phyloP scores from a whole-genome alignment of 2,888 invertebrate genomes.

The Melinopterus prodromus region DNA sequence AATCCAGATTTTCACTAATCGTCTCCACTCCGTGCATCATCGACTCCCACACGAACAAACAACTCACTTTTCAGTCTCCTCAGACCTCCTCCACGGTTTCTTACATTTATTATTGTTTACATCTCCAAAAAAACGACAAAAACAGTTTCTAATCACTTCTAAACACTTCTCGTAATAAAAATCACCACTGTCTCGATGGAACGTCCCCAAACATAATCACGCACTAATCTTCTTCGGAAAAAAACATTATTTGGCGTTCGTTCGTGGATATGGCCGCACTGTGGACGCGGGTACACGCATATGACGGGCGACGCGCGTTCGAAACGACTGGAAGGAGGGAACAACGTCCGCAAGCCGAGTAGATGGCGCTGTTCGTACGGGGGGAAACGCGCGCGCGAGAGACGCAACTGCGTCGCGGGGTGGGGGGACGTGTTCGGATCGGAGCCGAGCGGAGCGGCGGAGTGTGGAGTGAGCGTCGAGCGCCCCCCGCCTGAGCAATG shows the following conservation, averaged over 20 bases:
- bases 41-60: no score
- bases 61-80: neutral
- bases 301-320: slow-evolving; percentile 8
- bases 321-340: slow-evolving; percentile 20
- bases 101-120: neutral
- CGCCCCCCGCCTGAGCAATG: slow-evolving; percentile 29
- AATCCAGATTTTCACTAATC: neutral
- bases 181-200: neutral
- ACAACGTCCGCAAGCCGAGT: slow-evolving; percentile 15
- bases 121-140: neutral
- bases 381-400: slow-evolving; percentile 13
- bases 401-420: slow-evolving; percentile 8
- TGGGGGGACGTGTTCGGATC: neutral
- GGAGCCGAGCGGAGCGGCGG: neutral
- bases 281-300: neutral
- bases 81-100: neutral
- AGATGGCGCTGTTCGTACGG: slow-evolving; percentile 16
- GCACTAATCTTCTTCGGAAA: neutral
- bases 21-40: no score
- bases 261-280: neutral
- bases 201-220: neutral
- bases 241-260: neutral
- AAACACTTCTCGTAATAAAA: neutral
- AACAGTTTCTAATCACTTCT: neutral
- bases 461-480: slow-evolving; percentile 16